Conservation (phyloP, 64 coral and sea anemone species). For the Catalaphyllia jardinei region DNA sequence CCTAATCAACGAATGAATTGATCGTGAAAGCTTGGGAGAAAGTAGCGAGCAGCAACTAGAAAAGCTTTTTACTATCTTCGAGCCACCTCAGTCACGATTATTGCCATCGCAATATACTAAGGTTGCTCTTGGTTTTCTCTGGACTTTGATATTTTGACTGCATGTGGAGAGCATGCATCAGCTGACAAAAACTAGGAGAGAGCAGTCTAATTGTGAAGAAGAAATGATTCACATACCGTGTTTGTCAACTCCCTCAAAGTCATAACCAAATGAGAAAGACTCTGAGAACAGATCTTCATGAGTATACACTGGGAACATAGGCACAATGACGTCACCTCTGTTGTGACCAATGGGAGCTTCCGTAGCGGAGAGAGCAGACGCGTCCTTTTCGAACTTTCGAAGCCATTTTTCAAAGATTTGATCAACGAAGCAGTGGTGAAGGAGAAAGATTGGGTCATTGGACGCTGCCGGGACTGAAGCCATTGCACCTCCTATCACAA, state of each 20-base stretch:
- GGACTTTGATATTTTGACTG: too few relatives aligned
- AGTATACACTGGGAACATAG: slow-evolving; percentile 9
- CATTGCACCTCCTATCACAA: slow-evolving; percentile 49
- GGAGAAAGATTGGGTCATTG: slow-evolving; percentile 54
- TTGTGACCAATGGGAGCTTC: slow-evolving; percentile 40
- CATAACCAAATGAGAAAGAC: slow-evolving; percentile 15
- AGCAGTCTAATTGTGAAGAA: background rate
- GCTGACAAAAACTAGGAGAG: too few relatives aligned
- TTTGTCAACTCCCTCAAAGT: background rate
- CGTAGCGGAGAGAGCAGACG: background rate
- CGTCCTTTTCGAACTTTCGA: background rate
- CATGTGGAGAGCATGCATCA: too few relatives aligned
- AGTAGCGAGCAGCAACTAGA: too few relatives aligned
- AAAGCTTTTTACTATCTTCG: too few relatives aligned
- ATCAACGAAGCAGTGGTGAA: slow-evolving; percentile 61
- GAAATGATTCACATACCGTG: background rate
- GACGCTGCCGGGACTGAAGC: background rate
- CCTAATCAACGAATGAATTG: too few relatives aligned
- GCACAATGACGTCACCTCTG: slow-evolving; percentile 2
- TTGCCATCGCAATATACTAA: too few relatives aligned
- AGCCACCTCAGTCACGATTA: too few relatives aligned
- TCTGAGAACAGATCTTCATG: slow-evolving; percentile 10
- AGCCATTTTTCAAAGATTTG: slow-evolving; percentile 64
- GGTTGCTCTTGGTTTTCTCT: too few relatives aligned
- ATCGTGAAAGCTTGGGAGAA: too few relatives aligned